Base-by-base conservation (phyloP, 2,113 vertebrate genomes). In the Caretta caretta region DNA sequence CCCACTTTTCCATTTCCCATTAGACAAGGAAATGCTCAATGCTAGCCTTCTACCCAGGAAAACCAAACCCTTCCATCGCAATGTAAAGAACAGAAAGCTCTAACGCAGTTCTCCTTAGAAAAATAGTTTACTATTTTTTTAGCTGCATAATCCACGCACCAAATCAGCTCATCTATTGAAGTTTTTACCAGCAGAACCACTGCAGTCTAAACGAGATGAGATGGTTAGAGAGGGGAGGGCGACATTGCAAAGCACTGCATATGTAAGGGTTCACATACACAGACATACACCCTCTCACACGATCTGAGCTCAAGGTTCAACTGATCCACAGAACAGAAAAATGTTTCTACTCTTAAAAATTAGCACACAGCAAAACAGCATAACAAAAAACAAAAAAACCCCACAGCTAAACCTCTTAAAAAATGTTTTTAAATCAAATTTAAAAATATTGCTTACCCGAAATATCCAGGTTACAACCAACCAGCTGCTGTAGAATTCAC, bases 401-500 rank as follows among this genome's bases (percentile, higher is more conserved):
- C 35, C 24, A 92, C 62, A 4, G 35, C n/a, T 0, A 17, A 0
- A 3, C 92, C 59, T 31, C 4, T 0, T 59, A 54, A 72, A 49
- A 49, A 9, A 24, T 72, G 29, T 25, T 56, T 59, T 27, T 19
- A 31, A 69, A 94, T 91, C 94, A 86, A 24, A 83, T 87, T 97
- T 80, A 54, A 59, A 95, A 91, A 85, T 57, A 4, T 29, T 29
- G 97, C 98, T 98, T 98, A 98, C 98, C 98, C 90, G 96, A 95
- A 90, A 80, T 83, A 87, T 91, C 88, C 91, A 97, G 95, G 94
- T 93, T 97, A 94, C 89, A 35, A 92, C 4, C 95, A 98, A 97
- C 97, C 97, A 97, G 97, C 97, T 97, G 95, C 92, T 91, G 91
- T 83, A 62, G 94, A 94, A 97, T 76, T 96, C 91, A 96, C 97